Evolutionary conservation across 2,888 invertebrate species (phyloP).

Genomic region (Drosophila recens): DNA sequence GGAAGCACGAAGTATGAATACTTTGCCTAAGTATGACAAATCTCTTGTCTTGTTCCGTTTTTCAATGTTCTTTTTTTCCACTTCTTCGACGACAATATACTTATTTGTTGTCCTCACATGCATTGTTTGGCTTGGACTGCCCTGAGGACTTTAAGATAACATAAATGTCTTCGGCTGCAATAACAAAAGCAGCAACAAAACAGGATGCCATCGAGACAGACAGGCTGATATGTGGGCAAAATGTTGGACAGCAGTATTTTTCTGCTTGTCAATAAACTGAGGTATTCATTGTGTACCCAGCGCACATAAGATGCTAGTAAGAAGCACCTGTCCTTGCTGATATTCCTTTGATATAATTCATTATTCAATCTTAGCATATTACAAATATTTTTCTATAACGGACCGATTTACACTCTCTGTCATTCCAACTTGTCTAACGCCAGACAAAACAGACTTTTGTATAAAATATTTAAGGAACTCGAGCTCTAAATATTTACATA

Average conservation of each 20-base stretch:
- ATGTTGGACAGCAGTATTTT: conserved; percentile 31
- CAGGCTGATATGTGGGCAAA: conserved; percentile 40
- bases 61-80: conserved; percentile 19
- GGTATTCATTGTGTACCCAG: conserved; percentile 25
- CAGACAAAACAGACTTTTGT: not conserved
- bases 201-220: conserved; percentile 43
- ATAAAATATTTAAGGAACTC: not conserved
- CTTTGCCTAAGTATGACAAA: conserved; percentile 63
- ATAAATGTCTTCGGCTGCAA: conserved; percentile 58
- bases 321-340: not conserved
- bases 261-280: conserved; percentile 50
- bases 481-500: not conserved
- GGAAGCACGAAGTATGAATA: conserved; percentile 39
- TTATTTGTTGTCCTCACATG: conserved; percentile 23
- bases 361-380: not conserved
- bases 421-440: not conserved
- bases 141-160: conserved; percentile 67
- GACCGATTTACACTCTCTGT: not conserved
- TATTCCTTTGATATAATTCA: not conserved
- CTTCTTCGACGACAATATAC: not conserved
- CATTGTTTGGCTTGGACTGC: conserved; percentile 66
- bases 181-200: conserved; percentile 45
- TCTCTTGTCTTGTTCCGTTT: conserved; percentile 51
- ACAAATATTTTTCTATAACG: not conserved
- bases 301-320: not conserved